These are phyloP conservation scores for Hydrolagus affinis DNA, from an alignment of 2,113 vertebrate genomes.

Conservation along the genomic window DNA sequence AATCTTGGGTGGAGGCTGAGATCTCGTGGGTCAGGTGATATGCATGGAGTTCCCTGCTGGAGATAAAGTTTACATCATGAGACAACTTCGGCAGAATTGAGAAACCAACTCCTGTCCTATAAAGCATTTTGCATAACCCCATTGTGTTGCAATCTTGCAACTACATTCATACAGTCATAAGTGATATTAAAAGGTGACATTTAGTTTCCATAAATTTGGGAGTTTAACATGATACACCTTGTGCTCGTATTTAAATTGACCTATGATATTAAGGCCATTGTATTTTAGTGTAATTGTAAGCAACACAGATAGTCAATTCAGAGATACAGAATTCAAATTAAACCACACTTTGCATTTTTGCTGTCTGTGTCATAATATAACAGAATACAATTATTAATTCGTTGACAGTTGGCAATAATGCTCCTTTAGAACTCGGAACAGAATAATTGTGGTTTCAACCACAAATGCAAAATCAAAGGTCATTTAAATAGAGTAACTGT, in stretches of 20 bases:
- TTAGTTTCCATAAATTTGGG: not conserved
- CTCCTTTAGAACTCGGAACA: not conserved
- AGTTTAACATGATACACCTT: not conserved
- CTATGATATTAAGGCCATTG: not conserved
- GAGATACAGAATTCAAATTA: not conserved
- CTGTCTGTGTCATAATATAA: not conserved
- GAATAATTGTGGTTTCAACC: not conserved
- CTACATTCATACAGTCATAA: not conserved
- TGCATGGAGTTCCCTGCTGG: no score
- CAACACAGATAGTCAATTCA: not conserved
- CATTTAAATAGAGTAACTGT: constrained; percentile 1
- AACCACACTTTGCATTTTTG: not conserved
- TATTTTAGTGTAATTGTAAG: not conserved
- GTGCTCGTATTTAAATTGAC: not conserved
- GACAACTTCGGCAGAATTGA: no score
- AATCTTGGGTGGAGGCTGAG: no score
- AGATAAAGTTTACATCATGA: no score
- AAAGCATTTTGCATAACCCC: no score
- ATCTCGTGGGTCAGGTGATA: no score
- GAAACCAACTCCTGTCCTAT: no score
- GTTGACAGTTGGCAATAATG: not conserved
- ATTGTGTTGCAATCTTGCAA: not conserved
- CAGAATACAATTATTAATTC: not conserved
- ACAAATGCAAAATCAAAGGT: not conserved
- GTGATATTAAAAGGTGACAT: not conserved